phyloP scores from a whole-genome alignment of 1,140 invertebrate genomes.

The Drosophila repleta region DNA sequence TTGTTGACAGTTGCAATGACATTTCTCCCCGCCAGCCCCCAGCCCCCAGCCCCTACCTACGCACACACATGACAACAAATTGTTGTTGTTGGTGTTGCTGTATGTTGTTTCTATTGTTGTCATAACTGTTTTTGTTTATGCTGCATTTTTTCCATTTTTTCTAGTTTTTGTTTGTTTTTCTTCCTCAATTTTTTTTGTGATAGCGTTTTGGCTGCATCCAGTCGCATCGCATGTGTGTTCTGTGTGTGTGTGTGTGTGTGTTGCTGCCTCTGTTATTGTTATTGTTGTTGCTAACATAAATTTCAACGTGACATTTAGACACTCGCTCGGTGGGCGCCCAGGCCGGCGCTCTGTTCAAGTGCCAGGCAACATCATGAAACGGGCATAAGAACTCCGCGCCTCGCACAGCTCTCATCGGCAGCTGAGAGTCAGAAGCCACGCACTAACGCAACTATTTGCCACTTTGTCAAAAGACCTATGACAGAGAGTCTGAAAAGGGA shows the following conservation, averaged over 20 bases:
- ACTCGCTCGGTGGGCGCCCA: conserved; percentile 43
- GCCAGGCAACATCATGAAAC: conserved; percentile 6
- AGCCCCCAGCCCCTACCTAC: neutral
- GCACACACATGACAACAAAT: conserved; percentile 50
- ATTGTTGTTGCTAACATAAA: conserved; percentile 62
- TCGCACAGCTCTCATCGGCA: neutral
- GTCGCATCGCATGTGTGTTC: conserved; percentile 5
- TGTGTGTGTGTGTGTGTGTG: no score
- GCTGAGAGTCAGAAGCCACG: neutral
- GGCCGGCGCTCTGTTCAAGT: neutral
- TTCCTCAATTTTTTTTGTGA: conserved; percentile 13
- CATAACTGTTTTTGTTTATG: conserved; percentile 71
- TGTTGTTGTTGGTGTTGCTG: conserved; percentile 41
- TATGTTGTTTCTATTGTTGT: conserved; percentile 74
- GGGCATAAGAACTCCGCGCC: neutral
- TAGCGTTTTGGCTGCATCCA: neutral
- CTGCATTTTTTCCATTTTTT: conserved; percentile 36
- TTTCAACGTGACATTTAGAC: conserved; percentile 71
- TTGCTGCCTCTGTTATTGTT: conserved; percentile 44
- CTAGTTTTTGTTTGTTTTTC: conserved; percentile 15
- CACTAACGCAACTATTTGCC: neutral
- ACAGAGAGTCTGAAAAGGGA: neutral
- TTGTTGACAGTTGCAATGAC: conserved; percentile 58
- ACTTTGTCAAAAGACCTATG: conserved; percentile 3
- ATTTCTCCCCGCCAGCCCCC: neutral